Evolutionary conservation across 2,888 invertebrate genomes (phyloP), one percentile per base, ranked within the genome.

Genomic region (Lasioglossum malachurum): DNA sequence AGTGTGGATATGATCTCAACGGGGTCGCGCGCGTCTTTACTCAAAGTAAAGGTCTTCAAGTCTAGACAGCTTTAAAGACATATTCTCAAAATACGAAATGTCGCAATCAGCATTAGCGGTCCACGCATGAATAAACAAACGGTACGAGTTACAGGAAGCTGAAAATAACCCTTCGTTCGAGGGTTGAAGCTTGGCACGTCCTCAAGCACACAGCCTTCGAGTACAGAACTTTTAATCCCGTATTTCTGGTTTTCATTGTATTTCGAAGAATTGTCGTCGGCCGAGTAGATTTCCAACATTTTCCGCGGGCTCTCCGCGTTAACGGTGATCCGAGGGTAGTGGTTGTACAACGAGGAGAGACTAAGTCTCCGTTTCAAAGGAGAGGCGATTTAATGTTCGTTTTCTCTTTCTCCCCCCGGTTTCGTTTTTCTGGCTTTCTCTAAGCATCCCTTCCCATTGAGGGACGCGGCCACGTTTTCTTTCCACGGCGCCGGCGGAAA

Each of bases 301-400:
- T 53, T 53, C 53, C 53, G 2, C 19, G 23, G 23, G 23, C 53
- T 23, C 16, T 64, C 27, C 38, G 27, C n/a, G 16, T 64, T 46
- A 64, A 75, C 38, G 60, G 46, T 53, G 80, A 86, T 60, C 38
- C 10, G 31, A 0, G 35, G 44, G n/a, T 46, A 44, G 49, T 69
- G 71, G 64, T 57, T 35, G 67, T 69, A 81, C 44, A 79, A 78
- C 78, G 60, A 79, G 27, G 31, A 31, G 27, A 83, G 80, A 74
- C 71, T 87, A 77, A 86, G 81, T 76, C 76, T 69, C 44, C 75
- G 75, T 57, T 35, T 53, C 86, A 78, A 80, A 80, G 80, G 49
- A 41, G 67, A 27, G 67, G 12, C 71, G 76, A 78, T 81, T 73
- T 84, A 87, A 83, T 78, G 41, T 83, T 81, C 60, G 64, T 44